These are phyloP conservation scores for Caenorhabditis wallacei DNA, from an alignment of 2,888 invertebrate genomes.

Conservation along the genomic window DNA sequence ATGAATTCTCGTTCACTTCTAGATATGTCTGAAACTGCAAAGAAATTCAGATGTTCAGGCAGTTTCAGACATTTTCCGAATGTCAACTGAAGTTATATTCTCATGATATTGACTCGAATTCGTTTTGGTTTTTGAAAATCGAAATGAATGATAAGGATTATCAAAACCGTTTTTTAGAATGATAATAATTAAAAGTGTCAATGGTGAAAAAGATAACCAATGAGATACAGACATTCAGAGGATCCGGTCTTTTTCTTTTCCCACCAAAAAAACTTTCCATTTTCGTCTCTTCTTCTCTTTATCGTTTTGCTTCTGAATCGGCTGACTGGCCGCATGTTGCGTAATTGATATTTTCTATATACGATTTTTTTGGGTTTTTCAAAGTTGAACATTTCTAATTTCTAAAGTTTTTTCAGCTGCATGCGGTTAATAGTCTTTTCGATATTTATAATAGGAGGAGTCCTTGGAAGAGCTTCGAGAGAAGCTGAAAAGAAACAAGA, in stretches of 20 bases:
- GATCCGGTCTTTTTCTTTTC: constrained; percentile 49
- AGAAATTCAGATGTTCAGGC: too few relatives aligned
- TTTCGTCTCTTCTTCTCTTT: constrained; percentile 24
- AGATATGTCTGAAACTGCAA: too few relatives aligned
- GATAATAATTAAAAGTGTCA: background rate
- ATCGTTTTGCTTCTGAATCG: constrained; percentile 29
- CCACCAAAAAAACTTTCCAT: constrained; percentile 40
- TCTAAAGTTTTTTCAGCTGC: background rate
- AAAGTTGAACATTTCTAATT: too few relatives aligned
- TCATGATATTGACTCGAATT: too few relatives aligned
- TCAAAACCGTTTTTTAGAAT: background rate
- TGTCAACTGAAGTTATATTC: too few relatives aligned
- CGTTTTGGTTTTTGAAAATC: too few relatives aligned
- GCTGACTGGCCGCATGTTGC: constrained; percentile 10
- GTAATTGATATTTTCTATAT: constrained; percentile 43
- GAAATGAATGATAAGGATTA: too few relatives aligned
- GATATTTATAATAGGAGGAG: background rate
- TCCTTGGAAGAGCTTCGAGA: constrained; percentile 24
- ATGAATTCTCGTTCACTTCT: too few relatives aligned
- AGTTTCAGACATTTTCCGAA: too few relatives aligned
- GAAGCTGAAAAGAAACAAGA: constrained; percentile 44
- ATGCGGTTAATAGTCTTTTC: constrained; percentile 1
- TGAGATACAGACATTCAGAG: constrained; percentile 12
- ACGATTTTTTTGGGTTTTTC: background rate
- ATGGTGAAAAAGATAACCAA: constrained; percentile 2